phyloP scores from a whole-genome alignment of 2,797 vertebrate species.

The Alectoris magna region DNA sequence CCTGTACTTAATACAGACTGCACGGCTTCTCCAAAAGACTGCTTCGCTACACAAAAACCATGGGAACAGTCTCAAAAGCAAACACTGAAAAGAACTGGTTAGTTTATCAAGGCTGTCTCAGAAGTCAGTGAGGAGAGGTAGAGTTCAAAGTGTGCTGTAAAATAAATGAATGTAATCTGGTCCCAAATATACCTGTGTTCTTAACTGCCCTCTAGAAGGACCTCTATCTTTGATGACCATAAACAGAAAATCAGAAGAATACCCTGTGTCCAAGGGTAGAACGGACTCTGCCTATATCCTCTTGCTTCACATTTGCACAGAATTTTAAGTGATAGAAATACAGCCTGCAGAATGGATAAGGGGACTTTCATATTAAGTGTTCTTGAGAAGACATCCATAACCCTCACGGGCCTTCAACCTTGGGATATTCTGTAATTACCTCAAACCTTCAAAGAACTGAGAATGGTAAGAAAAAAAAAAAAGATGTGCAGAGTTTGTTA shows the following conservation, averaged over 20 bases:
- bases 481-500: not conserved
- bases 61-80: not conserved
- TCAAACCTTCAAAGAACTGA: not conserved
- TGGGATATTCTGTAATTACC: not conserved
- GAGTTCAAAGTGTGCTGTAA: not conserved
- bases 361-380: not conserved
- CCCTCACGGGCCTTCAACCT: not conserved
- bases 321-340: not conserved
- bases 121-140: not conserved
- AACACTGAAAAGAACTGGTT: not conserved
- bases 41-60: not conserved
- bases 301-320: not conserved
- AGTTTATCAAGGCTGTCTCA: not conserved
- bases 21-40: not conserved
- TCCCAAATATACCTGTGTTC: not conserved
- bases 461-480: not conserved
- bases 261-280: accelerated
- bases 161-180: not conserved
- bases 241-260: not conserved
- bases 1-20: not conserved
- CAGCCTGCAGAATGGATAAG: not conserved
- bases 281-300: accelerated
- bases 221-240: not conserved
- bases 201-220: not conserved
- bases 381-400: not conserved